Evolutionary conservation across 2,113 vertebrate species (phyloP).

Genomic region (Hucho hucho): DNA sequence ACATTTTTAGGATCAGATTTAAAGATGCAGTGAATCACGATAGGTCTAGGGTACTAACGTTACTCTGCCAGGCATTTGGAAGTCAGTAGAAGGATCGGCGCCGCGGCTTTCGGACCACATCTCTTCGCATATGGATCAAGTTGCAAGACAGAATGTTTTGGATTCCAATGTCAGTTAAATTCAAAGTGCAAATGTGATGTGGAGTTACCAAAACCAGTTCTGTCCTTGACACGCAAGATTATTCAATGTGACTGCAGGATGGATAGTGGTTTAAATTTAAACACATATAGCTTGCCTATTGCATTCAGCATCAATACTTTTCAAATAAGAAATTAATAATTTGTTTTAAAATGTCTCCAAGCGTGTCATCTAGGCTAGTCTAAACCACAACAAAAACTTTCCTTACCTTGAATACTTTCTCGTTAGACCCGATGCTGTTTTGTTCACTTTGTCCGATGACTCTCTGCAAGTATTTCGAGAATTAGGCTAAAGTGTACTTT

Average conservation of each 20-base stretch:
- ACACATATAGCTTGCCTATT: not conserved
- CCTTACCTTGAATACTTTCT: conserved; percentile 52
- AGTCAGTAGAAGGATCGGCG: conserved; percentile 78
- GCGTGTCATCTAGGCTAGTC: conserved; percentile 34
- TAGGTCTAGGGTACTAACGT: not conserved
- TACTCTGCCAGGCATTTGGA: not conserved
- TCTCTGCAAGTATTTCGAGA: conserved; percentile 39
- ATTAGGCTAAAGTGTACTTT: conserved; percentile 21
- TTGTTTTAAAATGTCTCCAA: not conserved
- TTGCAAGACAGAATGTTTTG: conserved; percentile 87
- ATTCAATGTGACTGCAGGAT: not conserved
- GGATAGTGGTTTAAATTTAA: not conserved
- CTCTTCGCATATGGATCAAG: conserved; percentile 87
- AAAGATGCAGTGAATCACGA: conserved; percentile 35
- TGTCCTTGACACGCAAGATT: conserved; percentile 44
- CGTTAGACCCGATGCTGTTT: conserved; percentile 18
- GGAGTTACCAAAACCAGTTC: conserved; percentile 59
- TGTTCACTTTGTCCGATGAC: conserved; percentile 38
- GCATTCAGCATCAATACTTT: not conserved
- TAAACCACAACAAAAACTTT: conserved; percentile 27
- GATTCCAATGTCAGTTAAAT: conserved; percentile 92
- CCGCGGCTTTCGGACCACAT: conserved; percentile 76
- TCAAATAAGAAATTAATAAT: not conserved
- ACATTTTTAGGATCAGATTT: not conserved
- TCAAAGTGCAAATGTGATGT: conserved; percentile 74